Percentiles rank a stretch among this genome's conserved stretches.
These are phyloP conservation scores for Scatophagus argus DNA, from an alignment of 2,113 vertebrate species.

Conservation along the genomic window DNA sequence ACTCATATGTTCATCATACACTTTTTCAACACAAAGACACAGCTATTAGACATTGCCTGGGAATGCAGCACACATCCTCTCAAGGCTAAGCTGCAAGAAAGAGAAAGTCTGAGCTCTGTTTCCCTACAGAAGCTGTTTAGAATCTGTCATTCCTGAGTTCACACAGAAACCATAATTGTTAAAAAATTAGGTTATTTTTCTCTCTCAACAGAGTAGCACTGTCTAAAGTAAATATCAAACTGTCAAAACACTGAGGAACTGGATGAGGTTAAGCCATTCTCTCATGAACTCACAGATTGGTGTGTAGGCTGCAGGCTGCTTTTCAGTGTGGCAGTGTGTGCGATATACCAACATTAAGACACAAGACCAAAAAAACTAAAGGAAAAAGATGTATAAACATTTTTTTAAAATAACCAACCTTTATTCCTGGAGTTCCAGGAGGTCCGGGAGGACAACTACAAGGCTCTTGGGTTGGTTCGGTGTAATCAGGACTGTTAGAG, in stretches of 20 bases:
- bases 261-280: background rate
- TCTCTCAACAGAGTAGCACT: constrained; percentile 4
- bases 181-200: constrained; percentile 23
- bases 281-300: background rate
- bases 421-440: constrained; percentile 89
- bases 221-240: constrained; percentile 51
- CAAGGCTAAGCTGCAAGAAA: background rate
- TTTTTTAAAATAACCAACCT: constrained; percentile 73
- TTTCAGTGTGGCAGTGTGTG: background rate
- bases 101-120: background rate
- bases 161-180: constrained; percentile 3
- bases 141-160: constrained; percentile 23
- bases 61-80: constrained; percentile 16
- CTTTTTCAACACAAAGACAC: background rate
- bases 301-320: background rate
- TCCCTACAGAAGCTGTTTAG: constrained; percentile 6
- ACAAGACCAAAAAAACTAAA: background rate
- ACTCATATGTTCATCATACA: constrained; percentile 3
- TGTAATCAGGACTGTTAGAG: constrained; percentile 88
- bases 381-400: background rate
- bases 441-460: constrained; percentile 92
- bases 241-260: constrained; percentile 1
- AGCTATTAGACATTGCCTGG: constrained; percentile 10
- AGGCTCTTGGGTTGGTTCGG: constrained; percentile 87
- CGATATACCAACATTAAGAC: background rate